A percentile compares a stretch with the other conserved stretches of the same genome.
These are phyloP conservation scores for Blomia tropicalis DNA, from an alignment of 2,888 invertebrate species.

Conservation along the genomic window DNA sequence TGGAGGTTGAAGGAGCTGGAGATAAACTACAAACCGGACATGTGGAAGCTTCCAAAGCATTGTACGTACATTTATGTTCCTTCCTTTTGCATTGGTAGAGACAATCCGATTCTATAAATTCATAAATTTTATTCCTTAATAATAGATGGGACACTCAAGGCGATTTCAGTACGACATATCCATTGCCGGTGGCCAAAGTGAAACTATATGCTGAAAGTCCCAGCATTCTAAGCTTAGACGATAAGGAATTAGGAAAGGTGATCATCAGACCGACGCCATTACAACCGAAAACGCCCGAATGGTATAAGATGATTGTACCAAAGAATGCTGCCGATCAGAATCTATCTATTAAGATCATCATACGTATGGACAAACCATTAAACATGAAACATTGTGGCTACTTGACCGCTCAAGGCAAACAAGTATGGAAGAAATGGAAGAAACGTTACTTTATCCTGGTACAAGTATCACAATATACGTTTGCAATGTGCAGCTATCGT, in stretches of 20 bases:
- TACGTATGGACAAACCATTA: conserved; percentile 93
- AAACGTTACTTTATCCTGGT: conserved; percentile 93
- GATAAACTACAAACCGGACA: conserved; percentile 98
- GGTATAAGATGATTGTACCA: conserved; percentile 91
- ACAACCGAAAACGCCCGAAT: conserved; percentile 52
- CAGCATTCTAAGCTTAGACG: conserved; percentile 90
- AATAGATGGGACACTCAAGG: conserved; percentile 99
- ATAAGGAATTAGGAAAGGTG: conserved; percentile 84
- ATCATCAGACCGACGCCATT: conserved; percentile 31
- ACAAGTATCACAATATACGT: conserved; percentile 92
- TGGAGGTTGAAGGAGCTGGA: conserved; percentile 92
- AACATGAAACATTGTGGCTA: conserved; percentile 99
- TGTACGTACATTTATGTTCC: conserved; percentile 51
- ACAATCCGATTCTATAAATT: no score
- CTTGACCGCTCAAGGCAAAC: conserved; percentile 80
- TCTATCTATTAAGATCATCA: conserved; percentile 87
- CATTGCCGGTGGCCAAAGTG: conserved; percentile 89
- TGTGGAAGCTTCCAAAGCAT: conserved; percentile 95
- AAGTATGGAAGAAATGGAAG: conserved; percentile 99
- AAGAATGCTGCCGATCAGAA: conserved; percentile 91
- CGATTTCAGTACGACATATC: conserved; percentile 94
- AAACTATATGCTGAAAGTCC: conserved; percentile 95
- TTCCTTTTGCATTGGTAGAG: conserved; percentile 10
- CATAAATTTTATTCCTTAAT: no score
- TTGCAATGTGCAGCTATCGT: conserved; percentile 98